Conservation (phyloP, 2,888 invertebrate species). For the Netelia fuscicornis region DNA sequence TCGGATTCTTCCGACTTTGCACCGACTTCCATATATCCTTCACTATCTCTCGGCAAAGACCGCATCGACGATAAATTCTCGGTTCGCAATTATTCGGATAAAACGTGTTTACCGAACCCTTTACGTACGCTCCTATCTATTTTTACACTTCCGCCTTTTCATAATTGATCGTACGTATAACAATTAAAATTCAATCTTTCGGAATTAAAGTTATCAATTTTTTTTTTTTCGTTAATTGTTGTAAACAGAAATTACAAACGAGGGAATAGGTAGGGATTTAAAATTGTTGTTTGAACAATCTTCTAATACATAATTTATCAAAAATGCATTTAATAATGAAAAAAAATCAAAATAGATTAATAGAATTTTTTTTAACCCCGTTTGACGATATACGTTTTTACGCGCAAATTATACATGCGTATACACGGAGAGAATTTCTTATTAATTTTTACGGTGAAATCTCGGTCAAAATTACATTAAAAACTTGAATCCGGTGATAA, state of each 20-base stretch:
- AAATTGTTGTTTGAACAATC: no score
- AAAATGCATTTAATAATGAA: no score
- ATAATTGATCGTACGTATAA: not conserved
- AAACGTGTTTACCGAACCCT: not conserved
- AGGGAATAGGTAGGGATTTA: no score
- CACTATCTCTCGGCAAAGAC: not conserved
- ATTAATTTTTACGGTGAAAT: no score
- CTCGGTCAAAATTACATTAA: no score
- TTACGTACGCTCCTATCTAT: not conserved
- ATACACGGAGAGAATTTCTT: no score
- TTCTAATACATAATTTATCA: no score
- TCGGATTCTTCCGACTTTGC: conserved; percentile 28
- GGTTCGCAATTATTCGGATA: conserved; percentile 1
- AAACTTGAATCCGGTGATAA: no score
- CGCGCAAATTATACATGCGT: no score
- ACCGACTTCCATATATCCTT: conserved; percentile 36
- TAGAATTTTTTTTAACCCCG: no score
- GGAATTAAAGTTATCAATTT: not conserved
- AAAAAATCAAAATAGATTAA: no score
- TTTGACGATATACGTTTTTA: no score
- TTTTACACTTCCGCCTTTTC: not conserved
- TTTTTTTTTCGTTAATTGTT: not conserved
- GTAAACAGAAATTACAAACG: not conserved
- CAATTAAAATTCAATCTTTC: not conserved
- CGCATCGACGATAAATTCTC: conserved; percentile 42